These are phyloP conservation scores for Wiebesia pumilae DNA, from an alignment of 1,140 invertebrate species.

Conservation along the genomic window DNA sequence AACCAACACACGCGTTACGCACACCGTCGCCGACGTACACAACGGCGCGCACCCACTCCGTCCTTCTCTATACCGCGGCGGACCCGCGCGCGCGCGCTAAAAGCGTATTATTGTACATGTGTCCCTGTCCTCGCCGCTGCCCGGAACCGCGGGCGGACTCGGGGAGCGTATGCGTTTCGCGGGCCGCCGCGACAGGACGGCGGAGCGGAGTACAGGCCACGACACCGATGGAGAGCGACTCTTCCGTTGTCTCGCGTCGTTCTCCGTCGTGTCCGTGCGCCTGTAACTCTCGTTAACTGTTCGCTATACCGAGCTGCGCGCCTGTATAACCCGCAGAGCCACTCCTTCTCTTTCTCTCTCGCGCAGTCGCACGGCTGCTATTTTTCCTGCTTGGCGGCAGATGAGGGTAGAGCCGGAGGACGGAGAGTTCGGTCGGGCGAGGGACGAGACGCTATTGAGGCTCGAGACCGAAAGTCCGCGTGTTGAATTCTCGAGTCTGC, in stretches of 20 bases:
- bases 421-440: no score
- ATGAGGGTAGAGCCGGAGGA: not conserved
- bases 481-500: no score
- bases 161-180: not conserved
- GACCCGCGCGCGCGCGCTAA: not conserved
- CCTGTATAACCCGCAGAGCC: not conserved
- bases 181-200: not conserved
- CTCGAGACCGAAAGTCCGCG: no score
- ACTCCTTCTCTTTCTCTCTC: constrained; percentile 21
- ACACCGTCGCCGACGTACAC: not conserved
- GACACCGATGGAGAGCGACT: not conserved
- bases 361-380: no score
- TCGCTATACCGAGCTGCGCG: not conserved
- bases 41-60: not conserved
- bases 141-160: no score
- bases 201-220: not conserved
- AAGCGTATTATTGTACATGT: not conserved
- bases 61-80: not conserved
- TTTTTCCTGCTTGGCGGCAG: not conserved
- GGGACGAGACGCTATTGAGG: no score
- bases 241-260: no score
- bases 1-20: not conserved
- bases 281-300: not conserved
- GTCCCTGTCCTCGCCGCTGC: not conserved
- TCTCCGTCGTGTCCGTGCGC: no score